Conservation (phyloP, 2,888 invertebrate genomes). For the Aphidoletes aphidimyza region DNA sequence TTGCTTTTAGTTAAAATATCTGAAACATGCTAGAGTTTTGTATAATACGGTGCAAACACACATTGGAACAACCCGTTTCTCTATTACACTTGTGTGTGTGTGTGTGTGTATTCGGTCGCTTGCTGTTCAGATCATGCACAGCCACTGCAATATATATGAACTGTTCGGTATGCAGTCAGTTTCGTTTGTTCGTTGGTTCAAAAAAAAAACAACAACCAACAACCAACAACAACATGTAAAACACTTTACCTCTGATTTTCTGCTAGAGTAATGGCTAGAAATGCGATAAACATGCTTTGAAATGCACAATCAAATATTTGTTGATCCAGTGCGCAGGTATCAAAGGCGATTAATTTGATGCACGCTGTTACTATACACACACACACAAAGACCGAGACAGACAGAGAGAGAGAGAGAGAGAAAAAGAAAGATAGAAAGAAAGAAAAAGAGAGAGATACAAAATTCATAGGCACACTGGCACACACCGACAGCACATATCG, state of each 20-base stretch:
- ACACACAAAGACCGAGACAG: not conserved
- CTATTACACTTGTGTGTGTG: not conserved
- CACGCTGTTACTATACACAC: not conserved
- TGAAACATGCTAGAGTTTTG: slow-evolving; percentile 8
- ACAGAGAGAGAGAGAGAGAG: not conserved
- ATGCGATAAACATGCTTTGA: slow-evolving; percentile 14
- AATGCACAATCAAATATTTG: slow-evolving; percentile 34
- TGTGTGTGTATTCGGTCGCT: not conserved
- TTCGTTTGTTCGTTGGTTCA: not conserved
- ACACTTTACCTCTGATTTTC: slow-evolving; percentile 22
- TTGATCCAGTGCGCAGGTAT: slow-evolving; percentile 46
- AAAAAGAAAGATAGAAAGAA: not conserved
- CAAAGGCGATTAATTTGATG: slow-evolving; percentile 43
- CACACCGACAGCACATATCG: not conserved
- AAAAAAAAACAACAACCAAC: too few relatives aligned
- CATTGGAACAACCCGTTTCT: too few relatives aligned
- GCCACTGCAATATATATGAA: not conserved
- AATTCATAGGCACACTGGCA: too few relatives aligned
- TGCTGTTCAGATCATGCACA: too few relatives aligned
- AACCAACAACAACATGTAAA: too few relatives aligned
- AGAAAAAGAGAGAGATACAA: not conserved
- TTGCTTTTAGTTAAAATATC: slow-evolving; percentile 45
- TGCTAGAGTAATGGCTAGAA: slow-evolving; percentile 28
- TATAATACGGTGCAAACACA: too few relatives aligned
- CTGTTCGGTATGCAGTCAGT: slow-evolving; percentile 5